Evolutionary conservation across 2,113 vertebrate species (phyloP).

Genomic region (Pelecanoides urinatrix): DNA sequence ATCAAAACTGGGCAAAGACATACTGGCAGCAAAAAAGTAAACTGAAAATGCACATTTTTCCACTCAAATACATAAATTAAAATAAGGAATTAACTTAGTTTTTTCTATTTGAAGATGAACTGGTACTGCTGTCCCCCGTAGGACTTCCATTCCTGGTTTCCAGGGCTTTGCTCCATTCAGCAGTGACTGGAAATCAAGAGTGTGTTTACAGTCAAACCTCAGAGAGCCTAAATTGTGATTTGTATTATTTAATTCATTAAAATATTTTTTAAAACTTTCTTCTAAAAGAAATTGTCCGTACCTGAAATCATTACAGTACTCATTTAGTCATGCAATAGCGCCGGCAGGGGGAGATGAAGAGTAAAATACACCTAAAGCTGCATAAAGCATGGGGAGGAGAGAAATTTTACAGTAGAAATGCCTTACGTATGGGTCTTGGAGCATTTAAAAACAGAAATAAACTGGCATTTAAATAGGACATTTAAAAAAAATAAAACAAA

Average conservation of each 20-base stretch:
- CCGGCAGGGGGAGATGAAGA: constrained; percentile 55
- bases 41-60: neutral
- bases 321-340: neutral
- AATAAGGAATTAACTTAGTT: neutral
- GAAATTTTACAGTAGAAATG: neutral
- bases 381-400: neutral
- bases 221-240: neutral
- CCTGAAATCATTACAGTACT: neutral
- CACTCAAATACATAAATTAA: neutral
- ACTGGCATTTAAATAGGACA: neutral
- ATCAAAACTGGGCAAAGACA: neutral
- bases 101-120: neutral
- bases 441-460: neutral
- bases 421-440: neutral
- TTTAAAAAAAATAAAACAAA: neutral
- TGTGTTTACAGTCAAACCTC: neutral
- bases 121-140: rapidly evolving
- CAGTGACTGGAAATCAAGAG: neutral
- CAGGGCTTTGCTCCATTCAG: neutral
- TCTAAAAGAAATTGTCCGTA: neutral
- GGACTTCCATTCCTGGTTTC: neutral
- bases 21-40: neutral
- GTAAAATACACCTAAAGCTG: neutral
- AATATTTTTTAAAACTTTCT: neutral
- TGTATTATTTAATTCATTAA: neutral